Percentiles rank a stretch among this genome's conserved stretches.
Conservation (phyloP, 2,888 invertebrate species). For the Prionchulus punctatus region DNA sequence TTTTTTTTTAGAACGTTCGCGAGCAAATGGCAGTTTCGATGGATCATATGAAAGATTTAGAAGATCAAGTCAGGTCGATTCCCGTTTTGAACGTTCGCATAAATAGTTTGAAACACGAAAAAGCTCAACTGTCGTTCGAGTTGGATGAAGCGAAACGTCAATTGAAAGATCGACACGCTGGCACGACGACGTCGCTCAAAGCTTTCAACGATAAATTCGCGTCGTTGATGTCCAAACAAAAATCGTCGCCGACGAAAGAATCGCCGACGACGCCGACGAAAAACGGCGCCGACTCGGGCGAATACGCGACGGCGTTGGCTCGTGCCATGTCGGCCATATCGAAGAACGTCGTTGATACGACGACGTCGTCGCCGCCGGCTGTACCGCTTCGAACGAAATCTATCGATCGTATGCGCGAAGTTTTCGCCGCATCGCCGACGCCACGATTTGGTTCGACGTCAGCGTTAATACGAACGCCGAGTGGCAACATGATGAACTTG, state of each 20-base stretch:
- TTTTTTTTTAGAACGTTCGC: too few species aligned
- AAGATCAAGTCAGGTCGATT: neutral
- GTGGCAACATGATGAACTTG: neutral
- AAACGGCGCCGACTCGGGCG: neutral
- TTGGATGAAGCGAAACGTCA: too few species aligned
- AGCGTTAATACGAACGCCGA: neutral
- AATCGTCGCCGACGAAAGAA: neutral
- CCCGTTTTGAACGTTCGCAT: too few species aligned
- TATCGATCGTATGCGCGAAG: neutral
- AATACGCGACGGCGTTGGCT: neutral
- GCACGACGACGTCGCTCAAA: too few species aligned
- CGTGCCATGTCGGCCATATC: neutral
- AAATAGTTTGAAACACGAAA: neutral
- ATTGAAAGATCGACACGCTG: too few species aligned
- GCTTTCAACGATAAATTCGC: too few species aligned
- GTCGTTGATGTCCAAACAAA: neutral
- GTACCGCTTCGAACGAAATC: conserved; percentile 23
- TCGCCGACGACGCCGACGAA: neutral
- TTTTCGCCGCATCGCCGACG: neutral
- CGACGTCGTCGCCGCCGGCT: too few species aligned
- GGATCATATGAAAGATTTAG: too few species aligned
- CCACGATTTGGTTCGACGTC: neutral
- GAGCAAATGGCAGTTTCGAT: too few species aligned
- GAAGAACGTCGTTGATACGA: neutral
- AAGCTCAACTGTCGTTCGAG: neutral